A percentile compares a stretch with the other conserved stretches of the same genome.
These are phyloP conservation scores for Phoebastria nigripes DNA, from an alignment of 2,797 vertebrate species.

Conservation along the genomic window DNA sequence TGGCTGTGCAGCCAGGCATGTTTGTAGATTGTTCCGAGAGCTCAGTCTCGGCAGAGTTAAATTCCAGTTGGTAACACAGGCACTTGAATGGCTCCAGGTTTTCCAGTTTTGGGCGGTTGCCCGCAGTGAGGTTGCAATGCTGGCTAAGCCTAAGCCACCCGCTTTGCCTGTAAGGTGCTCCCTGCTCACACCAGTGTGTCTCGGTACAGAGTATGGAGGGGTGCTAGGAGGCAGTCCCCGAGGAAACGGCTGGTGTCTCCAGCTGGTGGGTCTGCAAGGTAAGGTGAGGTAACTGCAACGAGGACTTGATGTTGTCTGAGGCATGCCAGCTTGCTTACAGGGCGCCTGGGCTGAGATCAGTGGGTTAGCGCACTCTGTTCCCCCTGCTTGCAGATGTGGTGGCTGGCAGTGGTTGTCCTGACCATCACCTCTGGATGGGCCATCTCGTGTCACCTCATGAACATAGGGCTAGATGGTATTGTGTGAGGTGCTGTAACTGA, in stretches of 20 bases:
- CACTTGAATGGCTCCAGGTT: background rate
- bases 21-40: background rate
- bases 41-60: background rate
- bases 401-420: background rate
- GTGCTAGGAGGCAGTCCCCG: rapidly evolving
- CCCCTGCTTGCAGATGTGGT: background rate
- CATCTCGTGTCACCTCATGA: rapidly evolving
- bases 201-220: background rate
- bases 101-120: background rate
- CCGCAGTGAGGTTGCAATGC: background rate
- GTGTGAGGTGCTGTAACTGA: background rate
- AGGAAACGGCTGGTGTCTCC: too few relatives aligned
- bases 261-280: background rate
- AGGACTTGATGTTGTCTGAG: background rate
- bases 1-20: background rate
- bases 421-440: background rate
- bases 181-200: background rate
- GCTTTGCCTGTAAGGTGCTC: background rate
- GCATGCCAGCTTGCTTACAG: rapidly evolving
- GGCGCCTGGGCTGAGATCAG: background rate
- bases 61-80: background rate
- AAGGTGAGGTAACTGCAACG: background rate
- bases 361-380: rapidly evolving
- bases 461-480: background rate
- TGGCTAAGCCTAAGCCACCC: background rate